Percentiles rank a stretch among this genome's conserved stretches.
phyloP scores from a whole-genome alignment of 2,888 invertebrate species.

The Rhaphigaster nebulosa region DNA sequence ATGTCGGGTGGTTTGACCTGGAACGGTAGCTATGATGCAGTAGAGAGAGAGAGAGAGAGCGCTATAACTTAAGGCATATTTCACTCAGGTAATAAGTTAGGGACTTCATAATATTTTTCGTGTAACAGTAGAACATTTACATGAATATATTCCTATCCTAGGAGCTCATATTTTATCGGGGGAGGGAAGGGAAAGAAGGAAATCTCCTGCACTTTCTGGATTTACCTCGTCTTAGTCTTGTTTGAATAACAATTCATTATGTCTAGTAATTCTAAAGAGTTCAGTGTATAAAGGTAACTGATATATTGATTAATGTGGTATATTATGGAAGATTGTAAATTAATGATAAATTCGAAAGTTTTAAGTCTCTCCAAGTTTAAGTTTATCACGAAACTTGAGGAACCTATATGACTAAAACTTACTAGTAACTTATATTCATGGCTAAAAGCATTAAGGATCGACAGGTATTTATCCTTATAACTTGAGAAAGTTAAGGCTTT shows the following conservation, averaged over 20 bases:
- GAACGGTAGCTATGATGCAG: not conserved
- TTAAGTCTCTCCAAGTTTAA: too few species aligned
- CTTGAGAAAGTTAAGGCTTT: too few species aligned
- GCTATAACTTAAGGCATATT: not conserved
- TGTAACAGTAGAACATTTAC: conserved; percentile 1
- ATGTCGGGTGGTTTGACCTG: not conserved
- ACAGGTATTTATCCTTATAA: too few species aligned
- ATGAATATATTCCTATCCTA: not conserved
- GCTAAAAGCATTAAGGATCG: too few species aligned
- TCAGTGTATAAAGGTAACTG: too few species aligned
- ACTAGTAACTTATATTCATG: too few species aligned
- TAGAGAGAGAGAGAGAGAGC: not conserved
- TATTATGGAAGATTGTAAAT: too few species aligned
- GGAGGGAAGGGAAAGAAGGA: not conserved
- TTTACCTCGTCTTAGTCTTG: not conserved
- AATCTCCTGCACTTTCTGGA: not conserved
- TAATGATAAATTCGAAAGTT: too few species aligned
- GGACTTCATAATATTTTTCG: conserved; percentile 1
- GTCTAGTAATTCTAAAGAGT: not conserved
- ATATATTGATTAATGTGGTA: too few species aligned
- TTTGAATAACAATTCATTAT: not conserved
- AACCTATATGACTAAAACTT: too few species aligned
- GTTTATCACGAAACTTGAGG: too few species aligned
- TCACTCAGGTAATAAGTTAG: not conserved
- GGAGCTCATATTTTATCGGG: not conserved